These are phyloP conservation scores for Enteromius radiatus DNA, from an alignment of 2,797 vertebrate genomes.

Conservation along the genomic window DNA sequence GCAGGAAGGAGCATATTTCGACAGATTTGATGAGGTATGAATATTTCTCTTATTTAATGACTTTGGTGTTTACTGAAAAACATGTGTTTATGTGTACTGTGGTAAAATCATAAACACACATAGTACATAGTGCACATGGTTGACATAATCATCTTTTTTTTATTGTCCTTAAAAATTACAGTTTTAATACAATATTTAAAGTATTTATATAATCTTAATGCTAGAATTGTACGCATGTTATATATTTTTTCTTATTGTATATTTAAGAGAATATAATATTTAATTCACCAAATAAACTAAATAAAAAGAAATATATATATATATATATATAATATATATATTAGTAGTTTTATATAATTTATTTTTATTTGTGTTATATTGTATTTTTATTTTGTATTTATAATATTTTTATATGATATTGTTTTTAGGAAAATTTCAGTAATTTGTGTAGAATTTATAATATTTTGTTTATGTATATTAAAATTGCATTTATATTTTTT, in stretches of 20 bases:
- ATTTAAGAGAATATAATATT: not conserved
- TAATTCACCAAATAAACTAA: no score
- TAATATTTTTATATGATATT: not conserved
- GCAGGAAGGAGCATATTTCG: conserved; percentile 93
- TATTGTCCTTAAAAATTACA: no score
- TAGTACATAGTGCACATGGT: not conserved
- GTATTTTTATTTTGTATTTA: not conserved
- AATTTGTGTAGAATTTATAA: not conserved
- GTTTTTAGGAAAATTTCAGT: not conserved
- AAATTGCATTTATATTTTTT: not conserved
- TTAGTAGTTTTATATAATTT: not conserved
- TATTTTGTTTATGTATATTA: not conserved
- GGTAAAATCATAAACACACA: not conserved
- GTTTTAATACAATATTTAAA: not conserved
- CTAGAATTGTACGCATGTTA: not conserved
- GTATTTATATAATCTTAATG: not conserved
- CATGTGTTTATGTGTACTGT: not conserved
- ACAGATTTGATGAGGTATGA: conserved; percentile 98
- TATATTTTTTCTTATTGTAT: not conserved
- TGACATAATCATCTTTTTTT: no score
- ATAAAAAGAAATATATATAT: not conserved
- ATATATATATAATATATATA: not conserved
- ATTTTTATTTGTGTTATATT: not conserved
- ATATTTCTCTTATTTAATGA: not conserved
- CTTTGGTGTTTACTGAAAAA: conserved; percentile 18